Conservation (phyloP, 2,113 vertebrate genomes). For the Xiphias gladius region DNA sequence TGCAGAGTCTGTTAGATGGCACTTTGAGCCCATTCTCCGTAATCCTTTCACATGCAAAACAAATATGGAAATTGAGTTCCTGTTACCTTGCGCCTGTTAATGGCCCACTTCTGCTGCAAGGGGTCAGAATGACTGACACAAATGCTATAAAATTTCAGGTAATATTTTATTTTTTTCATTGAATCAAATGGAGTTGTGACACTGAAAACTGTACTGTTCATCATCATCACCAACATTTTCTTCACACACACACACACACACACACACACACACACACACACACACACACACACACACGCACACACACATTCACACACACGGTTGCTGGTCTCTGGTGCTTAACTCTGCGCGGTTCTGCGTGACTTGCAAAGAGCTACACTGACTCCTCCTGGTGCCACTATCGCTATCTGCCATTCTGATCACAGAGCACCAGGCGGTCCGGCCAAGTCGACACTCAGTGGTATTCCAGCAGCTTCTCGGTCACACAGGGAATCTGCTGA, state of each 20-base stretch:
- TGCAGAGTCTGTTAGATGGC: not conserved
- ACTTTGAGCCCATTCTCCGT: not conserved
- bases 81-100: not conserved
- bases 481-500: constrained; percentile 10
- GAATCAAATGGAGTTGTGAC: not conserved
- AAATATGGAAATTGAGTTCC: not conserved
- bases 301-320: not conserved
- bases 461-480: not conserved
- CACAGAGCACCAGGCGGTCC: constrained; percentile 23
- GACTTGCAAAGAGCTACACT: constrained; percentile 39
- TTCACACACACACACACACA: not conserved
- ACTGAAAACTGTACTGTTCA: not conserved
- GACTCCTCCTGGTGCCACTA: constrained; percentile 39
- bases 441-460: not conserved
- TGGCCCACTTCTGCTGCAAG: not conserved
- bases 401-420: constrained; percentile 47
- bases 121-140: not conserved
- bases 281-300: not conserved
- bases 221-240: not conserved
- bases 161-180: not conserved
- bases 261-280: not conserved
- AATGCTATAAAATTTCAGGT: not conserved
- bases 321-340: constrained; percentile 7
- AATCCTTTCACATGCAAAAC: not conserved
- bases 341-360: constrained; percentile 19